phyloP scores from a whole-genome alignment of 2,888 invertebrate species.

The Teinopalpus imperialis region DNA sequence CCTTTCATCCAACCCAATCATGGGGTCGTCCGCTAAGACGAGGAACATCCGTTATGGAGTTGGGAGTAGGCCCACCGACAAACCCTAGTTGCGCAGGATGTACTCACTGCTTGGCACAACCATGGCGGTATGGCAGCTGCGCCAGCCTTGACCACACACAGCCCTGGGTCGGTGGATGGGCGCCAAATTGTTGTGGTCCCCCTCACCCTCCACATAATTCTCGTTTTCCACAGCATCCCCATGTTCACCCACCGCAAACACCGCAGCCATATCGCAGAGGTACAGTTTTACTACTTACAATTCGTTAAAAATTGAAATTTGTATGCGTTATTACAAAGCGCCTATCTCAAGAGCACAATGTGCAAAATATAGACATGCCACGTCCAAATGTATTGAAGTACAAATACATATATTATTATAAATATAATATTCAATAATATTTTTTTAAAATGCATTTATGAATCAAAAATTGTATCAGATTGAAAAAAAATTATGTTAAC shows the following conservation, averaged over 20 bases:
- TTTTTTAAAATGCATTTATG: too few species aligned
- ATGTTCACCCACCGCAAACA: slow-evolving; percentile 44
- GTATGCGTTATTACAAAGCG: too few species aligned
- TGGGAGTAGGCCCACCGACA: slow-evolving; percentile 46
- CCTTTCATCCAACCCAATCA: slow-evolving; percentile 35
- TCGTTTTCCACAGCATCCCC: slow-evolving; percentile 35
- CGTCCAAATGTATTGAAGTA: too few species aligned
- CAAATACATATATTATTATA: too few species aligned
- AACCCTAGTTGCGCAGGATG: slow-evolving; percentile 36
- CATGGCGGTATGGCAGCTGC: slow-evolving; percentile 74
- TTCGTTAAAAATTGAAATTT: too few species aligned
- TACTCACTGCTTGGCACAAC: slow-evolving; percentile 40
- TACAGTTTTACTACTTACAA: slow-evolving; percentile 33
- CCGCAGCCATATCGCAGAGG: slow-evolving; percentile 66
- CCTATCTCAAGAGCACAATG: too few species aligned
- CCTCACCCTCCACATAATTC: slow-evolving; percentile 34
- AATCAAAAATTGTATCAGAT: too few species aligned
- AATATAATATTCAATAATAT: not conserved
- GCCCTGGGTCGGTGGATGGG: slow-evolving; percentile 43
- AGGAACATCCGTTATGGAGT: slow-evolving; percentile 67
- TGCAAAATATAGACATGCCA: too few species aligned
- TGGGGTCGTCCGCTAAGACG: slow-evolving; percentile 67
- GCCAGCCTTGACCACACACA: slow-evolving; percentile 65
- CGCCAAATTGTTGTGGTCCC: slow-evolving; percentile 44
- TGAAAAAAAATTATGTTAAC: too few species aligned